These are phyloP conservation scores for Phalanger gymnotis DNA, from an alignment of 2,797 vertebrate species.

Conservation along the genomic window DNA sequence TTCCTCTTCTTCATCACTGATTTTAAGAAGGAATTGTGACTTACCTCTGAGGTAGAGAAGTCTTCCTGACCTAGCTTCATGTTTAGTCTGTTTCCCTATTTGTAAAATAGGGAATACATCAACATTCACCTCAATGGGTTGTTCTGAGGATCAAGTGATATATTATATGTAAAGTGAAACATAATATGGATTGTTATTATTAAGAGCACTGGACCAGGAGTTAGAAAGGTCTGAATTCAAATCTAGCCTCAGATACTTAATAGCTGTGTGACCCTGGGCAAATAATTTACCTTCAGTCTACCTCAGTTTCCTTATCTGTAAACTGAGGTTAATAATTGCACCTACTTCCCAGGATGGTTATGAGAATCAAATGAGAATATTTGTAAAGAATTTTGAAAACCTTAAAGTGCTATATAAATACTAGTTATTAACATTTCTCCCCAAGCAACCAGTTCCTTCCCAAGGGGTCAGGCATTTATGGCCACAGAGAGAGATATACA, in stretches of 20 bases:
- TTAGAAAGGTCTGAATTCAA: background rate
- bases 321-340: background rate
- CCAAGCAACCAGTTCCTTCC: background rate
- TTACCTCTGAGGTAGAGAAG: background rate
- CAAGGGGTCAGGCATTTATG: background rate
- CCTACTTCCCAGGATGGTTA: background rate
- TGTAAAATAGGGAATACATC: background rate
- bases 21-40: background rate
- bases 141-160: background rate
- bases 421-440: background rate
- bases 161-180: background rate
- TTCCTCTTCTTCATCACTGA: background rate
- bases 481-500: background rate
- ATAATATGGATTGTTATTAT: background rate
- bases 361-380: background rate
- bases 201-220: background rate
- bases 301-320: background rate
- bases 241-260: background rate
- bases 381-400: background rate
- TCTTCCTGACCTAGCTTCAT: no score
- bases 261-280: background rate
- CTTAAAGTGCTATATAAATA: background rate
- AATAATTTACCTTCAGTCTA: background rate
- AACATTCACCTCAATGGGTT: background rate
- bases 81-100: background rate